A percentile compares a stretch with the other conserved stretches of the same genome.
These are phyloP conservation scores for Apantesis nais DNA, from an alignment of 2,888 invertebrate genomes.

Conservation along the genomic window DNA sequence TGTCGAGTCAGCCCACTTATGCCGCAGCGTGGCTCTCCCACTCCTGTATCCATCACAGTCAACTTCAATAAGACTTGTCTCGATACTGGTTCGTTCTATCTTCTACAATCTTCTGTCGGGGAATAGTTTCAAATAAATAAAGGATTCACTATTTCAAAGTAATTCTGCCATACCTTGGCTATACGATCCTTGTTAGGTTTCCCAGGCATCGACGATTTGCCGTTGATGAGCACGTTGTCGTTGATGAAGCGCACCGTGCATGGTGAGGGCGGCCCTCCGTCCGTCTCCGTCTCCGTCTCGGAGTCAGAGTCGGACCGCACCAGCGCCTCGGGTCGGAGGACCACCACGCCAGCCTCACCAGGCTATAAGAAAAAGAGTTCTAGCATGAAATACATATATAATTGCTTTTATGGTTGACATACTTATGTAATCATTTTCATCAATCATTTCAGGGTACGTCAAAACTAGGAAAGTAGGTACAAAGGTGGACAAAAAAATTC, in stretches of 20 bases:
- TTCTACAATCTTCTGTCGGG: no score
- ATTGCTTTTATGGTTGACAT: background rate
- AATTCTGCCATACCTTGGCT: slow-evolving; percentile 81
- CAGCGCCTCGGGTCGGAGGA: slow-evolving; percentile 85
- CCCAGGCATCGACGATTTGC: slow-evolving; percentile 92
- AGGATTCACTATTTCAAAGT: no score
- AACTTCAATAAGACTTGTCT: no score
- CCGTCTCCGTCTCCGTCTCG: slow-evolving; percentile 51
- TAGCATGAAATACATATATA: background rate
- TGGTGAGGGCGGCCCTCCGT: slow-evolving; percentile 90
- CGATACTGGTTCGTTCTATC: no score
- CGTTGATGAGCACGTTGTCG: slow-evolving; percentile 96
- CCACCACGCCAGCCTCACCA: slow-evolving; percentile 77
- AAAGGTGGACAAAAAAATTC: no score
- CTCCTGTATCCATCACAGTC: no score
- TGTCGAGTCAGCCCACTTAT: no score
- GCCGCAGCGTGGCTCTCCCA: no score
- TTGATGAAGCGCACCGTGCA: slow-evolving; percentile 94
- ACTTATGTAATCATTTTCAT: background rate
- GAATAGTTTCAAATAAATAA: no score
- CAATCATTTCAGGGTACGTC: background rate
- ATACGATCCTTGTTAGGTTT: slow-evolving; percentile 79
- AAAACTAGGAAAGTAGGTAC: background rate
- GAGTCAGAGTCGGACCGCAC: slow-evolving; percentile 70
- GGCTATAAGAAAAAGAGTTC: slow-evolving; percentile 52